phyloP scores from a whole-genome alignment of 2,113 vertebrate species.

The Cyrtonyx montezumae region DNA sequence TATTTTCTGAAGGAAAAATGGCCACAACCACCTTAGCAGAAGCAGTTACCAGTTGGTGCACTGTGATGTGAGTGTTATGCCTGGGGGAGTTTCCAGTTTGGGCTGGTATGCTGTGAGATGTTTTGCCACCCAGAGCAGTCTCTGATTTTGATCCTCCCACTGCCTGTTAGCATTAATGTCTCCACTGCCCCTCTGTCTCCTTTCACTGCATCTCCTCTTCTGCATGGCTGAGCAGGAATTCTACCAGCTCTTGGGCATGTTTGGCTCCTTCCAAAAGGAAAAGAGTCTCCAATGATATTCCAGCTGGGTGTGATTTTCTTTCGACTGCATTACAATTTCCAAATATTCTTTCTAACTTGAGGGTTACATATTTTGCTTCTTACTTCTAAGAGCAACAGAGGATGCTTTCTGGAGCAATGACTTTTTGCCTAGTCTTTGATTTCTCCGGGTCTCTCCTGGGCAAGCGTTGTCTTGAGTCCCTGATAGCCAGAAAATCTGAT shows the following conservation, averaged over 20 bases:
- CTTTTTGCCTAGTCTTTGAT: background rate
- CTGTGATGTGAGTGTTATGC: background rate
- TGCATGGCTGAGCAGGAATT: background rate
- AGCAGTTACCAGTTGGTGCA: background rate
- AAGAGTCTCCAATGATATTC: background rate
- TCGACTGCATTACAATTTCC: background rate
- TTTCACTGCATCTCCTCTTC: background rate
- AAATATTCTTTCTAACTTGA: background rate
- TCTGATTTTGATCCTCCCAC: background rate
- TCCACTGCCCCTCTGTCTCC: background rate
- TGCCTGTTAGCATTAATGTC: fast-evolving
- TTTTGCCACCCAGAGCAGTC: background rate
- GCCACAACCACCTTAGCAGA: background rate
- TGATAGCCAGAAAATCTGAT: background rate
- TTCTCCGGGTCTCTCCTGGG: background rate
- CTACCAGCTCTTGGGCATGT: background rate
- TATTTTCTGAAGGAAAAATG: background rate
- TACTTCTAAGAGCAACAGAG: background rate
- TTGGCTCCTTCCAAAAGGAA: background rate
- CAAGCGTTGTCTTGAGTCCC: background rate
- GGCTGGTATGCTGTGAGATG: background rate
- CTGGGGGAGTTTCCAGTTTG: background rate
- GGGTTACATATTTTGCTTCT: background rate
- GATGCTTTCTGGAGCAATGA: background rate
- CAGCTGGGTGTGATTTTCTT: background rate